Conservation (phyloP, 1,140 invertebrate species). For the Stenopsyche tienmushanensis region DNA sequence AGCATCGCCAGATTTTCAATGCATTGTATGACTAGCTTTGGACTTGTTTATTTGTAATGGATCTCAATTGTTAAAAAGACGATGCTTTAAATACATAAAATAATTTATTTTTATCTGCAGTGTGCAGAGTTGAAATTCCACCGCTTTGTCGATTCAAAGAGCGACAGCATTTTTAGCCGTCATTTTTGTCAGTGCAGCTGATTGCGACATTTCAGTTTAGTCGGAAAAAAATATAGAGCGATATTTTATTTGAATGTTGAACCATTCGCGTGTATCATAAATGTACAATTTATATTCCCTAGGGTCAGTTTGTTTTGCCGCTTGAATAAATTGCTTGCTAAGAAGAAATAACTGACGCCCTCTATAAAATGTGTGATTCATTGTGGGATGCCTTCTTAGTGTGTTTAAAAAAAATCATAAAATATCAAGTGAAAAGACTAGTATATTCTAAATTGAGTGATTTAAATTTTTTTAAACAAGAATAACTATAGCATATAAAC, state of each 20-base stretch:
- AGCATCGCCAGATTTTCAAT: not conserved
- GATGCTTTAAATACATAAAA: no score
- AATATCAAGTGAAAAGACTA: slow-evolving; percentile 30
- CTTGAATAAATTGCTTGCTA: not conserved
- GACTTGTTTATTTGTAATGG: not conserved
- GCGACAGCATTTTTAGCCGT: not conserved
- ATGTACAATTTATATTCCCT: not conserved
- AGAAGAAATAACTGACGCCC: slow-evolving; percentile 1
- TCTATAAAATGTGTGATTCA: slow-evolving; percentile 22
- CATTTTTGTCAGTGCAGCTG: not conserved
- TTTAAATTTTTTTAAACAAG: slow-evolving; percentile 21
- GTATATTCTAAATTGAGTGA: slow-evolving; percentile 29
- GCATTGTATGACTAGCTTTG: no score
- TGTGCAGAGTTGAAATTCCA: no score
- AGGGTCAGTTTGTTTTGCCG: no score
- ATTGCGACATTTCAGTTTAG: not conserved
- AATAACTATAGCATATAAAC: slow-evolving; percentile 19
- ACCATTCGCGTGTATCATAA: not conserved
- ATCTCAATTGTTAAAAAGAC: no score
- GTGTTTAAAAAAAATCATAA: slow-evolving; percentile 23
- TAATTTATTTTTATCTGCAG: no score
- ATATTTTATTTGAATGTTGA: no score
- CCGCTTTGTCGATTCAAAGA: no score
- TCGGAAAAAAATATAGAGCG: not conserved
- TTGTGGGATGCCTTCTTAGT: slow-evolving; percentile 28